Conservation (phyloP, 2,888 invertebrate species). For the Lordiphosa andalusiaca region DNA sequence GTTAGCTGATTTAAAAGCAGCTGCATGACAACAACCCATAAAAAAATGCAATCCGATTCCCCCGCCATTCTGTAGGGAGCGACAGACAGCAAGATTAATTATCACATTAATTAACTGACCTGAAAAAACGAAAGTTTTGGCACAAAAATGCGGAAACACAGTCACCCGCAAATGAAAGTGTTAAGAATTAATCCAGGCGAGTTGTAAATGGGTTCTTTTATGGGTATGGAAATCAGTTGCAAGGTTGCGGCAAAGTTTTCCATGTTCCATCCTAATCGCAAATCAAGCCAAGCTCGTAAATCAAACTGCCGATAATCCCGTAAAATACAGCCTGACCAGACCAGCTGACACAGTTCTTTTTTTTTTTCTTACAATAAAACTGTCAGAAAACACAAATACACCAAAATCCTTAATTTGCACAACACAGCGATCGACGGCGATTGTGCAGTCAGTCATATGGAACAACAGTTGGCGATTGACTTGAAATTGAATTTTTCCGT, state of each 20-base stretch:
- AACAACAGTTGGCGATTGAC: conserved; percentile 33
- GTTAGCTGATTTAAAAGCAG: conserved; percentile 65
- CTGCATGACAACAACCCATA: conserved; percentile 40
- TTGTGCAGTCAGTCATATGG: conserved; percentile 52
- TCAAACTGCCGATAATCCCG: conserved; percentile 33
- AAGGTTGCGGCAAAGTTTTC: conserved; percentile 1
- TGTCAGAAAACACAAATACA: conserved; percentile 34
- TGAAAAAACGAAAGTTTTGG: conserved; percentile 75
- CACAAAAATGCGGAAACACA: conserved; percentile 14
- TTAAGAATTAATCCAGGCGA: conserved; percentile 1
- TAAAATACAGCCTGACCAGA: conserved; percentile 21
- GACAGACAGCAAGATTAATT: conserved; percentile 70
- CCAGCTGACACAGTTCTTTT: conserved; percentile 47
- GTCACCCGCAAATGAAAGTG: conserved; percentile 44
- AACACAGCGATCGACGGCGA: conserved; percentile 48
- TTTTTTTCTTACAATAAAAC: conserved; percentile 50
- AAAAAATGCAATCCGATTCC: conserved; percentile 19
- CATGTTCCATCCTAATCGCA: conserved; percentile 13
- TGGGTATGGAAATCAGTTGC: conserved; percentile 14
- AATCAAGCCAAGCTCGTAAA: conserved; percentile 29
- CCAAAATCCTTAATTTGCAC: conserved; percentile 51
- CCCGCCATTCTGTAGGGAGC: conserved; percentile 15
- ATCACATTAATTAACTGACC: conserved; percentile 77
- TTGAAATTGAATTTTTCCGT: conserved; percentile 26
- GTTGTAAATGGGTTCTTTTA: not conserved